These are phyloP conservation scores for Celastrina argiolus DNA, from an alignment of 2,888 invertebrate genomes.

Conservation along the genomic window DNA sequence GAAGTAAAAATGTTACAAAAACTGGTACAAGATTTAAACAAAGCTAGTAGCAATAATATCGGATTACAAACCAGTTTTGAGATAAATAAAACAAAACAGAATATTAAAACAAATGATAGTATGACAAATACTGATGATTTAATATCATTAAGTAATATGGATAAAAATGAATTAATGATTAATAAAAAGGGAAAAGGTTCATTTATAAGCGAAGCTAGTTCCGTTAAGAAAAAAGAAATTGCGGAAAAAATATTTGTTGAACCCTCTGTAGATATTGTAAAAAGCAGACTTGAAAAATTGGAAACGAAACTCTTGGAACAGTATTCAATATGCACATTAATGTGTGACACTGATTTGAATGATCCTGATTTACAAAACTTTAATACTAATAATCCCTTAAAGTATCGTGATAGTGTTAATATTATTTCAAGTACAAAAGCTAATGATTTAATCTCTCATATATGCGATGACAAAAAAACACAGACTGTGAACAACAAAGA, in stretches of 20 bases:
- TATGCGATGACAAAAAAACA: not conserved
- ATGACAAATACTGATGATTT: not conserved
- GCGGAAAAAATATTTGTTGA: conserved; percentile 48
- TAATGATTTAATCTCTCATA: not conserved
- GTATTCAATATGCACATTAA: conserved; percentile 43
- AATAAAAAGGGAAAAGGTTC: not conserved
- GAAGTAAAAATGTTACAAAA: conserved; percentile 45
- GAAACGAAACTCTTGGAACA: conserved; percentile 48
- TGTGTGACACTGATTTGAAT: conserved; percentile 21
- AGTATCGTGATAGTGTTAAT: not conserved
- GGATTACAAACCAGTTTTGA: conserved; percentile 37
- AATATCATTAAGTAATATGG: not conserved
- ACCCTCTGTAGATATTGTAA: conserved; percentile 46
- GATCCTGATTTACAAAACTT: not conserved
- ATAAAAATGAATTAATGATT: not conserved
- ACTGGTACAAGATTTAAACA: conserved; percentile 42
- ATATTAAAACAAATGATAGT: conserved; percentile 41
- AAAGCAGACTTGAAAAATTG: conserved; percentile 51
- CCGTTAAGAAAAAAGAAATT: conserved; percentile 51
- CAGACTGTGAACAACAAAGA: not conserved
- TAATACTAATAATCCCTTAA: no score
- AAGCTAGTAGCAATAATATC: conserved; percentile 32
- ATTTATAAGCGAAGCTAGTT: not conserved
- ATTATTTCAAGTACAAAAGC: not conserved
- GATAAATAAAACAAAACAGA: conserved; percentile 19